Evolutionary conservation across 2,113 vertebrate genomes (phyloP).

Genomic region (Tenebrosternarchus preto): DNA sequence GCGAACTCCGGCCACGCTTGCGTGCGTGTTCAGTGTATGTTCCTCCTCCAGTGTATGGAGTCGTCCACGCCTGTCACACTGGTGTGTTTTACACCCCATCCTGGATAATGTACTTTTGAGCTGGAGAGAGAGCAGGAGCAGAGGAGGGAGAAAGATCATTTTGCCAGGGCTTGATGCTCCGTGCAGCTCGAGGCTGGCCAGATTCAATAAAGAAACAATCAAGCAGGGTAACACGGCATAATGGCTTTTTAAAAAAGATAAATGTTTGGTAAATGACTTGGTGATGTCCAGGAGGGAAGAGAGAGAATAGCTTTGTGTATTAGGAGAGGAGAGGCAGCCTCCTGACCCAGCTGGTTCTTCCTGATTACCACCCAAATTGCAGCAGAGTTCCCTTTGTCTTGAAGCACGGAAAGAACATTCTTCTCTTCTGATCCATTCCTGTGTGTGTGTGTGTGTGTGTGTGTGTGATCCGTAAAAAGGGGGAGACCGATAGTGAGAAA

Average conservation of each 20-base stretch:
- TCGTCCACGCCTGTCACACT: slow-evolving; percentile 16
- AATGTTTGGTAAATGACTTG: slow-evolving; percentile 61
- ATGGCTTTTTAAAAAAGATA: slow-evolving; percentile 65
- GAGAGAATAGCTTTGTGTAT: slow-evolving; percentile 56
- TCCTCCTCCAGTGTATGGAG: slow-evolving; percentile 6
- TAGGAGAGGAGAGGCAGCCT: slow-evolving; percentile 54
- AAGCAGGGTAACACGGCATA: slow-evolving; percentile 60
- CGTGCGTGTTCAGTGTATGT: slow-evolving; percentile 36
- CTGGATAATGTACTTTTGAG: slow-evolving; percentile 47
- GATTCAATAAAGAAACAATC: slow-evolving; percentile 64
- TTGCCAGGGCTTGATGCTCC: slow-evolving; percentile 54
- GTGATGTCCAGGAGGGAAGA: slow-evolving; percentile 59
- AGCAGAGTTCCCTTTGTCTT: slow-evolving; percentile 56
- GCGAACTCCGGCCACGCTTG: slow-evolving; percentile 5
- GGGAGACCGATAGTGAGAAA: slow-evolving; percentile 1
- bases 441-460: background rate
- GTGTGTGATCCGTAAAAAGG: slow-evolving; percentile 4
- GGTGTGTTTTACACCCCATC: slow-evolving; percentile 43
- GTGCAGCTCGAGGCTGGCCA: slow-evolving; percentile 54
- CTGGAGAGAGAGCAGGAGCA: slow-evolving; percentile 29
- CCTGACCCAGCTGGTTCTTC: slow-evolving; percentile 56
- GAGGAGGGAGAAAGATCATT: slow-evolving; percentile 49
- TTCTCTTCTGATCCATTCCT: slow-evolving; percentile 28
- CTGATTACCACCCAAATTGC: slow-evolving; percentile 58
- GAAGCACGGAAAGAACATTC: slow-evolving; percentile 43